These are phyloP conservation scores for Andricus grossulariae DNA, from an alignment of 1,140 invertebrate genomes.

Conservation along the genomic window DNA sequence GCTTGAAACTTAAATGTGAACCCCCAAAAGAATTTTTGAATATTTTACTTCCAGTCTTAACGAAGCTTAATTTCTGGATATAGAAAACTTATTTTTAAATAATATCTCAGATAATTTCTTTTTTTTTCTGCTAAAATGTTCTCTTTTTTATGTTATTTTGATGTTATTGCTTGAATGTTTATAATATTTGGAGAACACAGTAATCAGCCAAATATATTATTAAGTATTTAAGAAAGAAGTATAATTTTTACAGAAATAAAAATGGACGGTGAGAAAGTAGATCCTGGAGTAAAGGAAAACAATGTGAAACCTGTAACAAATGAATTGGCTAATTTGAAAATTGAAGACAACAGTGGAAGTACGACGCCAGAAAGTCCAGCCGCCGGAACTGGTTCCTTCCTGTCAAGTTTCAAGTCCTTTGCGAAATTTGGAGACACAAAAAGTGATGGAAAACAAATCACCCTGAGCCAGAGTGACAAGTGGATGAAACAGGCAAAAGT, in stretches of 20 bases:
- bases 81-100: too few species aligned
- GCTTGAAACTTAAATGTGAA: too few species aligned
- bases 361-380: slow-evolving; percentile 53
- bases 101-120: too few species aligned
- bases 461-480: slow-evolving; percentile 92
- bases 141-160: too few species aligned
- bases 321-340: slow-evolving; percentile 63
- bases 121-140: too few species aligned
- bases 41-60: too few species aligned
- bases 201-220: too few species aligned
- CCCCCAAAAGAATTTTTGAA: too few species aligned
- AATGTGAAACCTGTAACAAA: slow-evolving; percentile 48
- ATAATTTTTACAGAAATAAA: not conserved
- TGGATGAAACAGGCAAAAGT: slow-evolving; percentile 97
- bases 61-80: too few species aligned
- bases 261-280: slow-evolving; percentile 11
- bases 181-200: too few species aligned
- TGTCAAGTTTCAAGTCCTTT: slow-evolving; percentile 80
- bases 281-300: slow-evolving; percentile 15
- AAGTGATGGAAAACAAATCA: slow-evolving; percentile 90
- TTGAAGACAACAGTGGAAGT: slow-evolving; percentile 59
- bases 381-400: slow-evolving; percentile 51
- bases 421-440: slow-evolving; percentile 93
- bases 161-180: too few species aligned
- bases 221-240: not conserved